These are phyloP conservation scores for Echiichthys vipera DNA, from an alignment of 2,797 vertebrate genomes.

Conservation along the genomic window DNA sequence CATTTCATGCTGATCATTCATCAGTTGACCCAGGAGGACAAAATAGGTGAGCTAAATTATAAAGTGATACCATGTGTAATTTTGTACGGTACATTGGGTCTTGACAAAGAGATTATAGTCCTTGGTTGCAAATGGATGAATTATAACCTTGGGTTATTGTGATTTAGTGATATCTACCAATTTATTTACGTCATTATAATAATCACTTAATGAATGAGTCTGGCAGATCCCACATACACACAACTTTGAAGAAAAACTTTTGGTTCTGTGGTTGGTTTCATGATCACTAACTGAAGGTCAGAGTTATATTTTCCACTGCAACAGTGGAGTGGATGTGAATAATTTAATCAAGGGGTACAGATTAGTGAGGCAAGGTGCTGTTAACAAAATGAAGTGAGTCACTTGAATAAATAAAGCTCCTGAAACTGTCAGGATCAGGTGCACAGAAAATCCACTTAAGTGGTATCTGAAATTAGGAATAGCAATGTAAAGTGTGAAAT, in stretches of 20 bases:
- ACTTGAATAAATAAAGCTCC: constrained; percentile 27
- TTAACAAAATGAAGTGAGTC: constrained; percentile 34
- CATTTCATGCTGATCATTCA: constrained; percentile 12
- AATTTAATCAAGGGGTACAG: constrained; percentile 34
- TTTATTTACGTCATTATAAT: not conserved
- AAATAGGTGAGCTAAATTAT: constrained; percentile 16
- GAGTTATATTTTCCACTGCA: constrained; percentile 32
- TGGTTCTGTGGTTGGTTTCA: not conserved
- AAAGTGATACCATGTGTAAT: not conserved
- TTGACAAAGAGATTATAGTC: not conserved
- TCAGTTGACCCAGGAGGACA: not conserved
- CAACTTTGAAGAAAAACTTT: not conserved
- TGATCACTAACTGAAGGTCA: constrained; percentile 23
- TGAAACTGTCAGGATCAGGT: constrained; percentile 23
- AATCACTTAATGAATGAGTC: not conserved
- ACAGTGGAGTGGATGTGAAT: constrained; percentile 11
- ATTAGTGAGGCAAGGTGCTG: constrained; percentile 26
- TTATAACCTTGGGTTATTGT: constrained; percentile 1
- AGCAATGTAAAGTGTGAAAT: too few relatives aligned
- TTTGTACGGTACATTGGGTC: not conserved
- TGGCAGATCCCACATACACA: not conserved
- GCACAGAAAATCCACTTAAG: not conserved
- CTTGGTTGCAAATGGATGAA: constrained; percentile 3
- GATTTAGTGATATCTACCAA: not conserved
- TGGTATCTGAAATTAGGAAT: constrained; percentile 24